A percentile compares a stretch with the other conserved stretches of the same genome.
Evolutionary conservation across 2,888 invertebrate genomes (phyloP).

Genomic region (Cryptus armator): DNA sequence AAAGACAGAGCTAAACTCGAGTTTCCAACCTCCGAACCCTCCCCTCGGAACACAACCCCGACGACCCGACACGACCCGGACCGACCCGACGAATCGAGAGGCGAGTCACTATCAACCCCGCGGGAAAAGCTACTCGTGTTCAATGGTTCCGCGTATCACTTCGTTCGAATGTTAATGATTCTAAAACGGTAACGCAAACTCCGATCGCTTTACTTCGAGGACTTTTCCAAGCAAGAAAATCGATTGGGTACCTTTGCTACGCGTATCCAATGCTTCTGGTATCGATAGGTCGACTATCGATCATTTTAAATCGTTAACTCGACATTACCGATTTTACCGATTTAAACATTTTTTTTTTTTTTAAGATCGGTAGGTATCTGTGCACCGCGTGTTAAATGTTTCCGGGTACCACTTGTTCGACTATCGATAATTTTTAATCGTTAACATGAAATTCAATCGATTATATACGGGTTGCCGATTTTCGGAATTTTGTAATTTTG

Average conservation of each 20-base stretch:
- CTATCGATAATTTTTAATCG: not conserved
- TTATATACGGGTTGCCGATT: too few relatives aligned
- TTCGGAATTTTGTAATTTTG: too few relatives aligned
- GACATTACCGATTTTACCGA: too few relatives aligned
- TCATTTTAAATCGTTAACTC: not conserved
- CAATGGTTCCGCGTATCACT: not conserved
- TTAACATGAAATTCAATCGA: not conserved
- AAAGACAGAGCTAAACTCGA: slow-evolving; percentile 9
- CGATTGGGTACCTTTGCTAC: not conserved
- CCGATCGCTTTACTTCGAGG: not conserved
- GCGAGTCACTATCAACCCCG: slow-evolving; percentile 13
- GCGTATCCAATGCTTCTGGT: not conserved
- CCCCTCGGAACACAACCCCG: slow-evolving; percentile 28
- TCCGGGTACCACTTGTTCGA: not conserved
- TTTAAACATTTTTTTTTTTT: too few relatives aligned
- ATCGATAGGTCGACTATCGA: not conserved
- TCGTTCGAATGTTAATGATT: slow-evolving; percentile 3
- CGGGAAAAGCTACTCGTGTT: slow-evolving; percentile 16
- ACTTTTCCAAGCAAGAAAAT: not conserved
- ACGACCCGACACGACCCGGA: slow-evolving; percentile 41
- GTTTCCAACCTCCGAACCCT: slow-evolving; percentile 17
- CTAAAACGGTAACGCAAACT: not conserved
- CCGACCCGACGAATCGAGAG: slow-evolving; percentile 38
- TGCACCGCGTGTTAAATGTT: not conserved
- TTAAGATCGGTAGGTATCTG: too few relatives aligned